Conservation (phyloP, 2,797 vertebrate genomes). For the Bradypus variegatus region DNA sequence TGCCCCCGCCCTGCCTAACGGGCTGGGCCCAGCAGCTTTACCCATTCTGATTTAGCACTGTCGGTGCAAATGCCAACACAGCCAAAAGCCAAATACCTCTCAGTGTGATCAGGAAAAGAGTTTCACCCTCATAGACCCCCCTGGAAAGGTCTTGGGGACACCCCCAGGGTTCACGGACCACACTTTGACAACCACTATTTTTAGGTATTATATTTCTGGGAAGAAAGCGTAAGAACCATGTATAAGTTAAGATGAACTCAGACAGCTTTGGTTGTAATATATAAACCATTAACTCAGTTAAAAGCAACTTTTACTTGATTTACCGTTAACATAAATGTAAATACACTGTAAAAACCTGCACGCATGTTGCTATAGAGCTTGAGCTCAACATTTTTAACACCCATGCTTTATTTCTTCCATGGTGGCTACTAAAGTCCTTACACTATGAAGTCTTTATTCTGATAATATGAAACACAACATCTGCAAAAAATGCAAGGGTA, state of each 20-base stretch:
- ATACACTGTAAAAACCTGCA: not conserved
- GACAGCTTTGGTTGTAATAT: not conserved
- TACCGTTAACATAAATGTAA: not conserved
- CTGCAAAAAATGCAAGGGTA: not conserved
- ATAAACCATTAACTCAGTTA: not conserved
- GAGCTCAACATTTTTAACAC: not conserved
- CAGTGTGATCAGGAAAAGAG: not conserved
- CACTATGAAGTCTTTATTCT: not conserved
- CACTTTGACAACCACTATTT: not conserved
- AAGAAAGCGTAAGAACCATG: not conserved
- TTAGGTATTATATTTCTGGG: not conserved
- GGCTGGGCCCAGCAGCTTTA: not conserved
- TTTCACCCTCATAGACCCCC: too few species aligned
- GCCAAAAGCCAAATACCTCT: not conserved
- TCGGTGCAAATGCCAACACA: not conserved
- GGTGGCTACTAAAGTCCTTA: not conserved
- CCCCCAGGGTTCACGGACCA: too few species aligned
- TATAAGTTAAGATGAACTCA: not conserved
- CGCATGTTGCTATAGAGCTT: not conserved
- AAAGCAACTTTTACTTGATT: not conserved
- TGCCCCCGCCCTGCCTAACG: too few species aligned
- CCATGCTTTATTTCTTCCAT: not conserved
- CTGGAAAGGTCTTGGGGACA: too few species aligned
- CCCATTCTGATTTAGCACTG: not conserved
- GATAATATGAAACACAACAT: not conserved